Conservation (phyloP, 2,888 invertebrate species). For the Drepana falcataria region DNA sequence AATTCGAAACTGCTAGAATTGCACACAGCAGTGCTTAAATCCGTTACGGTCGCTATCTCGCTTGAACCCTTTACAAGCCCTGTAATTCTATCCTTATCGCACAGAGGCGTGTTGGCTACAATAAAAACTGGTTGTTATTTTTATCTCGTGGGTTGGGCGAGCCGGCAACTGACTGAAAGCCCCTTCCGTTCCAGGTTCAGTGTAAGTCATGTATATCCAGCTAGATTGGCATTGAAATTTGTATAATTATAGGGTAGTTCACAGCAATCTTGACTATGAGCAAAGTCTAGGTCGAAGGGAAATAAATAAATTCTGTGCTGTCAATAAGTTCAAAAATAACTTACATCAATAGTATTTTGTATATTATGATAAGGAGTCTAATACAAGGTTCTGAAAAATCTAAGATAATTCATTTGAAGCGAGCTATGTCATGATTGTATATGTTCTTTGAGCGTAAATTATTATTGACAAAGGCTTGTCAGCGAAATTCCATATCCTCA, state of each 20-base stretch:
- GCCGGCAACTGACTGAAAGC: slow-evolving; percentile 59
- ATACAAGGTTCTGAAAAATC: too few relatives aligned
- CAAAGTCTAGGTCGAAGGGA: too few relatives aligned
- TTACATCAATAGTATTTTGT: too few relatives aligned
- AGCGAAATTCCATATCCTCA: slow-evolving; percentile 23
- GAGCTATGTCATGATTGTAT: background rate
- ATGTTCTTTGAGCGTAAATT: slow-evolving; percentile 1
- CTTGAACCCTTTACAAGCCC: slow-evolving; percentile 49
- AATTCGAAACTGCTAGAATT: slow-evolving; percentile 56
- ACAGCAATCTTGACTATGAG: background rate
- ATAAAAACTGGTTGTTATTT: slow-evolving; percentile 77
- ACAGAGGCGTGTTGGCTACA: slow-evolving; percentile 61
- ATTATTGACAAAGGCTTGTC: slow-evolving; percentile 10
- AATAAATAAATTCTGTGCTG: too few relatives aligned
- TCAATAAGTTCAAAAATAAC: too few relatives aligned
- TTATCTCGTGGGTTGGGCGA: slow-evolving; percentile 70
- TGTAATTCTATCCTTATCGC: slow-evolving; percentile 64
- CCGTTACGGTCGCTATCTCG: slow-evolving; percentile 64
- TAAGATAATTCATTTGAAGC: background rate
- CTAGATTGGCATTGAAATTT: slow-evolving; percentile 7
- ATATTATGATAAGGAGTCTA: too few relatives aligned
- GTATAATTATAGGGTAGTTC: slow-evolving; percentile 3
- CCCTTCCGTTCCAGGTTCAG: slow-evolving; percentile 64
- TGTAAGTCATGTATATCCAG: slow-evolving; percentile 34
- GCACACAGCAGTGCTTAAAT: slow-evolving; percentile 66